Conservation (phyloP, 2,797 vertebrate species). For the Sternarchorhynchus goeldii region DNA sequence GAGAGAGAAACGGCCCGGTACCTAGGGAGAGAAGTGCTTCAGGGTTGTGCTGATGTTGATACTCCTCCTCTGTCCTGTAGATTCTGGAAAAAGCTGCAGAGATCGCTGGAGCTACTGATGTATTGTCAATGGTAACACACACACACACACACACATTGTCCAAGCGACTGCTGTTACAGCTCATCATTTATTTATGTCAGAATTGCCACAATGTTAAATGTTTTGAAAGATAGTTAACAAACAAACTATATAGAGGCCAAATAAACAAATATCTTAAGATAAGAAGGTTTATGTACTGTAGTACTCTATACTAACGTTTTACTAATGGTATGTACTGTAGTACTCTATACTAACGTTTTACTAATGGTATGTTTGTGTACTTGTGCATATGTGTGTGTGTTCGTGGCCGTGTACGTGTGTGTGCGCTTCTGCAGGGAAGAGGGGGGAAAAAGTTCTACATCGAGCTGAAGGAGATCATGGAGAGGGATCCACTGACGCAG, state of each 20-base stretch:
- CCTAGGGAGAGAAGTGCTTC: neutral
- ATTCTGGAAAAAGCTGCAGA: conserved; percentile 98
- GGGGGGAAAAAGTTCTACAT: conserved; percentile 96
- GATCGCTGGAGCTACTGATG: conserved; percentile 84
- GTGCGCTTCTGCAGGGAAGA: conserved; percentile 77
- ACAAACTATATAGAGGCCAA: too few relatives aligned
- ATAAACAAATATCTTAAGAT: too few relatives aligned
- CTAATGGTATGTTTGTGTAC: neutral
- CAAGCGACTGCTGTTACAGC: too few relatives aligned
- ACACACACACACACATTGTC: neutral
- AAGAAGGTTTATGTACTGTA: too few relatives aligned
- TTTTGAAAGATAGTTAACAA: too few relatives aligned
- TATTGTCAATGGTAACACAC: conserved; percentile 74
- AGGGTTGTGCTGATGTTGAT: neutral
- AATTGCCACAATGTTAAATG: too few relatives aligned
- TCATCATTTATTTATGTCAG: too few relatives aligned
- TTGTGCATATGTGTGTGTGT: neutral
- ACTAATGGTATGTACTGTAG: too few relatives aligned
- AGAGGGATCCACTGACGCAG: conserved; percentile 93
- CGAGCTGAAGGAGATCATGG: conserved; percentile 98
- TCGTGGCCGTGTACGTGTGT: neutral
- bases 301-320: too few relatives aligned
- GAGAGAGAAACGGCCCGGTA: too few relatives aligned
- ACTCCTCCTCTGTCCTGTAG: conserved; percentile 66
- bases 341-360: too few relatives aligned